Evolutionary conservation across 2,113 vertebrate species (phyloP).

Genomic region (Rattus norvegicus): DNA sequence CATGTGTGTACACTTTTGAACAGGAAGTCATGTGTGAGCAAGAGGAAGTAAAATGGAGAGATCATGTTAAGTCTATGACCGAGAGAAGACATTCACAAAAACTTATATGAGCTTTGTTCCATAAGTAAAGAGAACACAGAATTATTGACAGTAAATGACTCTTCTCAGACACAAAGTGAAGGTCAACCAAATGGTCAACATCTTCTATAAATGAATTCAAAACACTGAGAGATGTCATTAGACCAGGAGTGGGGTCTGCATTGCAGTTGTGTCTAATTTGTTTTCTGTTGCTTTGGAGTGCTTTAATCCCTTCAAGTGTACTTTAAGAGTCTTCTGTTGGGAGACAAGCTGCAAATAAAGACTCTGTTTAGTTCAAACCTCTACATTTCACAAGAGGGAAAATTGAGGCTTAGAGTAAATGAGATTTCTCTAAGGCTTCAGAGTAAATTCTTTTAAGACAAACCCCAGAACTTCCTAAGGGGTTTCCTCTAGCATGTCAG

Average conservation of each 20-base stretch:
- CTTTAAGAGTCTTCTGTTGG: constrained; percentile 35
- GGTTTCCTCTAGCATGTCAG: neutral
- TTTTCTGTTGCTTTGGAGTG: neutral
- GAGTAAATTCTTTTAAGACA: neutral
- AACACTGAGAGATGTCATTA: neutral
- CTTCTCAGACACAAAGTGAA: neutral
- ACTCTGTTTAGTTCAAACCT: neutral
- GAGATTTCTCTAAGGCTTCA: neutral
- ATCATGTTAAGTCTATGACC: neutral
- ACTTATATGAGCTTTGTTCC: neutral
- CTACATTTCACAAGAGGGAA: constrained; percentile 31
- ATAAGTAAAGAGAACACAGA: neutral
- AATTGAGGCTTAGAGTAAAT: neutral
- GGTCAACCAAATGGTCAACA: neutral
- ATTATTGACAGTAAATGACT: neutral
- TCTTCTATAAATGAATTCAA: neutral
- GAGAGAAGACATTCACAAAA: neutral
- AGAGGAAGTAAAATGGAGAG: neutral
- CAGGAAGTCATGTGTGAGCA: neutral
- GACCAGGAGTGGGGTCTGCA: neutral
- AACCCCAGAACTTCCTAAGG: neutral
- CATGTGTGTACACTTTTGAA: neutral
- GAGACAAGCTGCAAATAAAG: constrained; percentile 33
- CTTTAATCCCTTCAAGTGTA: constrained; percentile 57
- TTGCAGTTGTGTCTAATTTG: constrained; percentile 30